Conservation (phyloP, 2,888 invertebrate species). For the Acronicta psi region DNA sequence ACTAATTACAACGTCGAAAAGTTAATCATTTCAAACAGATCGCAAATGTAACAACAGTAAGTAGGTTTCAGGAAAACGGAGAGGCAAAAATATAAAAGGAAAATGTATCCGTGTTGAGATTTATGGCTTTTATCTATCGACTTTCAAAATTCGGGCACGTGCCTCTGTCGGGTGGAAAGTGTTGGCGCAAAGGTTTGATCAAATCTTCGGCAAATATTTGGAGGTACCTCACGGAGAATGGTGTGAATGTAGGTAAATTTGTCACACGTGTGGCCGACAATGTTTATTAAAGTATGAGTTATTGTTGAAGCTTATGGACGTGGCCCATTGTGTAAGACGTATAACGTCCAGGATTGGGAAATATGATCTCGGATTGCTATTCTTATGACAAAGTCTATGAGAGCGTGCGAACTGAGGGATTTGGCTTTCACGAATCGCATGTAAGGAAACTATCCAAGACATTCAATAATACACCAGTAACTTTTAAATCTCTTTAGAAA, state of each 20-base stretch:
- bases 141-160: slow-evolving; percentile 44
- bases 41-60: not conserved
- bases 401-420: slow-evolving; percentile 14
- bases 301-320: slow-evolving; percentile 35
- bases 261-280: slow-evolving; percentile 36
- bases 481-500: too few species aligned
- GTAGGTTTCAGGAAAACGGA: slow-evolving; percentile 13
- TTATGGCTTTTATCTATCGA: slow-evolving; percentile 55
- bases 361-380: slow-evolving; percentile 20
- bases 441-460: too few species aligned
- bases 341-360: slow-evolving; percentile 17
- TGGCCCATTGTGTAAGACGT: slow-evolving; percentile 32
- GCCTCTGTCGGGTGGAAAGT: slow-evolving; percentile 20
- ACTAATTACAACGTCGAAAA: too few species aligned
- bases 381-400: slow-evolving; percentile 14
- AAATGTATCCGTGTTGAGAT: slow-evolving; percentile 45
- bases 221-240: slow-evolving; percentile 2
- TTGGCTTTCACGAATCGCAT: slow-evolving; percentile 5
- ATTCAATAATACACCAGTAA: too few species aligned
- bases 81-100: slow-evolving; percentile 28
- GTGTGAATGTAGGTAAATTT: slow-evolving; percentile 33
- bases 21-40: slow-evolving; percentile 1
- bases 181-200: slow-evolving; percentile 30
- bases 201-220: slow-evolving; percentile 17
- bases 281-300: slow-evolving; percentile 46